phyloP scores from a whole-genome alignment of 2,113 vertebrate genomes.

The Heliornis fulica region DNA sequence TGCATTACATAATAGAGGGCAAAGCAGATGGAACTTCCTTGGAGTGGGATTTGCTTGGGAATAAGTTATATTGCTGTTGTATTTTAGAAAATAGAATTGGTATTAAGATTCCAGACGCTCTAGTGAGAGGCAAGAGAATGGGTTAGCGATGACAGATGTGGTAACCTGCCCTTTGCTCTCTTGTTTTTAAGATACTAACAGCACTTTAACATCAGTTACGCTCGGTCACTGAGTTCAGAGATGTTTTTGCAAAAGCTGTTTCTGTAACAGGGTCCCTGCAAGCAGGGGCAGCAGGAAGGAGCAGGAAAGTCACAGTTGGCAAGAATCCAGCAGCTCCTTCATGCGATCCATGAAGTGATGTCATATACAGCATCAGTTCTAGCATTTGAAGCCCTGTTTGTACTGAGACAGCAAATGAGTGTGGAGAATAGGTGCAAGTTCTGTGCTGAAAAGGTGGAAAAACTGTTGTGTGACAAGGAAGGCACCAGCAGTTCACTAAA shows the following conservation, averaged over 20 bases:
- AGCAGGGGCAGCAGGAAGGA: neutral
- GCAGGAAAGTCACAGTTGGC: neutral
- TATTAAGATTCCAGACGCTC: neutral
- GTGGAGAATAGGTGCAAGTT: neutral
- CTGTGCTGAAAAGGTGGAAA: neutral
- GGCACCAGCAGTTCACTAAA: no score
- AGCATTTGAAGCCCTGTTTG: neutral
- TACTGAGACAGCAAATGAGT: neutral
- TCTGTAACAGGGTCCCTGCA: neutral
- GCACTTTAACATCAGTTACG: neutral
- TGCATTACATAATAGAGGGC: neutral
- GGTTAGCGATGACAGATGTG: neutral
- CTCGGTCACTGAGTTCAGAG: neutral
- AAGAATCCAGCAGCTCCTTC: neutral
- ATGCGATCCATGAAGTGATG: neutral
- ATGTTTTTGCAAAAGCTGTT: neutral
- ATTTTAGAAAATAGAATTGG: neutral
- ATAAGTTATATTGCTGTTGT: neutral
- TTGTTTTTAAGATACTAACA: conserved; percentile 11
- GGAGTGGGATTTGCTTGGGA: neutral
- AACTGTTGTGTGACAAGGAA: neutral
- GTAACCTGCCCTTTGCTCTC: conserved; percentile 45
- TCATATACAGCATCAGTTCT: neutral
- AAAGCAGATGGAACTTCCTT: neutral
- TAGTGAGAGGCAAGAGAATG: neutral